A percentile compares a stretch with the other conserved stretches of the same genome.
These are phyloP conservation scores for Caenorhabditis japonica DNA, from an alignment of 2,888 invertebrate species.

Conservation along the genomic window DNA sequence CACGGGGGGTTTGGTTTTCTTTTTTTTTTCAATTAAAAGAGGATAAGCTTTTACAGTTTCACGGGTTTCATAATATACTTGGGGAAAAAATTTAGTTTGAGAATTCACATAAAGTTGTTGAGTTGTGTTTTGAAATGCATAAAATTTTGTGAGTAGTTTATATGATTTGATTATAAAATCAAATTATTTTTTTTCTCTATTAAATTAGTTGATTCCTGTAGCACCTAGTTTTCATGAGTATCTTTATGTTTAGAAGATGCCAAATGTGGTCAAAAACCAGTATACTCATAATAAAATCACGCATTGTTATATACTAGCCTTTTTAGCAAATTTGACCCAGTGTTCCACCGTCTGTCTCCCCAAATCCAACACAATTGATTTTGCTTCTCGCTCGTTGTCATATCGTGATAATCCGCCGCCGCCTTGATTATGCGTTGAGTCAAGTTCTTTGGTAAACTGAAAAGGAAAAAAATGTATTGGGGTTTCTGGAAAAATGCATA, in stretches of 20 bases:
- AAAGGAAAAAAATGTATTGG: conserved; percentile 17
- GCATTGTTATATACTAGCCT: conserved; percentile 66
- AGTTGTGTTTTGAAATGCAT: not conserved
- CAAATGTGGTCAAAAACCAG: no score
- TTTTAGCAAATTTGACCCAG: conserved; percentile 73
- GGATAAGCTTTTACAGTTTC: no score
- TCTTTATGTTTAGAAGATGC: no score
- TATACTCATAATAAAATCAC: no score
- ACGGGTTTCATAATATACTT: no score
- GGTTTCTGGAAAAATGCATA: no score
- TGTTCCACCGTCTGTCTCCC: conserved; percentile 73
- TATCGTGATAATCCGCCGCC: conserved; percentile 33
- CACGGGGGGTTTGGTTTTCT: no score
- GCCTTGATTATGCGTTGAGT: conserved; percentile 48
- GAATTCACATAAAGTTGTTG: conserved; percentile 18
- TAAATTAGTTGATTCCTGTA: no score
- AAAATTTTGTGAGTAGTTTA: not conserved
- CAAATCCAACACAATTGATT: conserved; percentile 68
- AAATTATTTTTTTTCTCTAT: no score
- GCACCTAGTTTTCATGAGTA: no score
- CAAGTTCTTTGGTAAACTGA: conserved; percentile 58
- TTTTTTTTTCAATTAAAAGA: no score
- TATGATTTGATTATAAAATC: no score
- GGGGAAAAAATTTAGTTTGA: conserved; percentile 5
- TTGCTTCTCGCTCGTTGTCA: conserved; percentile 60